Conservation (phyloP, 2,888 invertebrate species). For the Acrocyrtus sp. region DNA sequence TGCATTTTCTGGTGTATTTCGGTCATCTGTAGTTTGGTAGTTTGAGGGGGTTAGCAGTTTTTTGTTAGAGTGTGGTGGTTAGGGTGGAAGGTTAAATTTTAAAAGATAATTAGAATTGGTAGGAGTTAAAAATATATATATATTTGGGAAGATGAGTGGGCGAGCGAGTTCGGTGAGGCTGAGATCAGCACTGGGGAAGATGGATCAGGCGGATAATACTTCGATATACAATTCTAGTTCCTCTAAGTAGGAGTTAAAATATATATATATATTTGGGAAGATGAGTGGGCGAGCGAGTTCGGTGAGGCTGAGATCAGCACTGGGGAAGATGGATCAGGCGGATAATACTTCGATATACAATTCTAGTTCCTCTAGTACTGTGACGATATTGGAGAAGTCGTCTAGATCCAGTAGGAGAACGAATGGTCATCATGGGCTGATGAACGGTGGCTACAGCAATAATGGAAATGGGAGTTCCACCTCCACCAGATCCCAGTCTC, state of each 20-base stretch:
- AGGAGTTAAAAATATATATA: not conserved
- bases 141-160: constrained; percentile 55
- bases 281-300: constrained; percentile 57
- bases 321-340: constrained; percentile 44
- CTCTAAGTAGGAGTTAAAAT: too few species aligned
- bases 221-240: constrained; percentile 15
- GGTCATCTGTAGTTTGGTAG: too few species aligned
- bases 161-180: constrained; percentile 57
- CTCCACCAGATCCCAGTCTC: constrained; percentile 44
- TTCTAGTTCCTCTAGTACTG: constrained; percentile 3
- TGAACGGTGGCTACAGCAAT: constrained; percentile 33
- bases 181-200: constrained; percentile 53
- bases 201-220: constrained; percentile 38
- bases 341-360: constrained; percentile 28
- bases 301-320: constrained; percentile 56
- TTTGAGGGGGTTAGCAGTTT: too few species aligned
- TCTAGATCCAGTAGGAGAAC: constrained; percentile 41
- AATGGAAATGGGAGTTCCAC: constrained; percentile 38
- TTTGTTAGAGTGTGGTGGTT: too few species aligned
- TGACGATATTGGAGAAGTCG: constrained; percentile 29
- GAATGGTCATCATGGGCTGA: constrained; percentile 33
- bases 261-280: not conserved
- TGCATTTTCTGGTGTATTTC: too few species aligned
- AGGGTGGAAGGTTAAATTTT: too few species aligned
- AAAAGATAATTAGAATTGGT: not conserved